These are phyloP conservation scores for Melolontha melolontha DNA, from an alignment of 2,888 invertebrate species.

Conservation along the genomic window DNA sequence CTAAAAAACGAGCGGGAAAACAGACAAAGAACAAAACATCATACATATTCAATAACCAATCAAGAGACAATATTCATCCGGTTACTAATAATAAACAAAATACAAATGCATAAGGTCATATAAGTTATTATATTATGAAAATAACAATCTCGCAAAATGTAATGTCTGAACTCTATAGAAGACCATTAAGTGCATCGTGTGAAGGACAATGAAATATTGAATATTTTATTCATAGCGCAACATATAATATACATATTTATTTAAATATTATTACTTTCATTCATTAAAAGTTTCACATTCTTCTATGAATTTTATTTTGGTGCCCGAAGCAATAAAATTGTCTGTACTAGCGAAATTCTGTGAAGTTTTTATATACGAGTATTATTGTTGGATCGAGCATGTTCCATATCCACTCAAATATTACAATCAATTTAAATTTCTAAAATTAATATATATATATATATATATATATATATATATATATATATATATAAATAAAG, in stretches of 20 bases:
- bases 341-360: too few species aligned
- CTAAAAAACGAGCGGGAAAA: constrained; percentile 34
- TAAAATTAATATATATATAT: too few species aligned
- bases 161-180: constrained; percentile 21
- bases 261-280: constrained; percentile 35
- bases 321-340: not conserved
- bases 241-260: constrained; percentile 25
- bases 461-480: too few species aligned
- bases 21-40: constrained; percentile 30
- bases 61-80: constrained; percentile 38
- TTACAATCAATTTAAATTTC: too few species aligned
- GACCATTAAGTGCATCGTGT: constrained; percentile 1
- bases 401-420: too few species aligned
- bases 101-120: constrained; percentile 33
- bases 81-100: constrained; percentile 38
- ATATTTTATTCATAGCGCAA: constrained; percentile 27
- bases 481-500: too few species aligned
- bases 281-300: constrained; percentile 12
- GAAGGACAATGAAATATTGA: constrained; percentile 32
- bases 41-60: constrained; percentile 36
- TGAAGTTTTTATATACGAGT: too few species aligned
- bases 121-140: constrained; percentile 31
- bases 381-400: too few species aligned
- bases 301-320: constrained; percentile 3
- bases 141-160: constrained; percentile 17